Conservation (phyloP, 2,797 vertebrate species). For the Characodon lateralis region DNA sequence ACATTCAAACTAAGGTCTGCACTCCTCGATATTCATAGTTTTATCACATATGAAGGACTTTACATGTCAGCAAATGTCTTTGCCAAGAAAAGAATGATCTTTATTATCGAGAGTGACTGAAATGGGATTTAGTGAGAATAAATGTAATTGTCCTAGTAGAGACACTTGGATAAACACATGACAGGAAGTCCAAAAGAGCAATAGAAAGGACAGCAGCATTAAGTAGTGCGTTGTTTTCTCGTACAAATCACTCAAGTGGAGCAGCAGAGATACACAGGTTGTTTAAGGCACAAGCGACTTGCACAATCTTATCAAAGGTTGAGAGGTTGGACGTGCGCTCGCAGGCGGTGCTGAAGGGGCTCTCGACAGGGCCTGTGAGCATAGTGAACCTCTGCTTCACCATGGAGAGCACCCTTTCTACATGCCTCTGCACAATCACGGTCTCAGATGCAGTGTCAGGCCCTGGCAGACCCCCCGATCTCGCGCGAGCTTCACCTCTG, state of each 20-base stretch:
- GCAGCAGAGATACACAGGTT: conserved; percentile 84
- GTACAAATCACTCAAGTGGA: conserved; percentile 71
- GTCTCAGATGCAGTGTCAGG: conserved; percentile 45
- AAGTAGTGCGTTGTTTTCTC: conserved; percentile 16
- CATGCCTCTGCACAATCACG: conserved; percentile 70
- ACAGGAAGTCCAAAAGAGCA: conserved; percentile 13
- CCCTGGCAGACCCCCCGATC: conserved; percentile 15
- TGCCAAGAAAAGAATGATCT: conserved; percentile 1
- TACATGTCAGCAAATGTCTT: neutral
- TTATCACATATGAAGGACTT: neutral
- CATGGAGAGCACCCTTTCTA: conserved; percentile 78
- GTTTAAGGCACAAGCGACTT: conserved; percentile 85
- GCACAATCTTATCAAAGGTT: conserved; percentile 83
- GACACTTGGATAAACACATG: conserved; percentile 8
- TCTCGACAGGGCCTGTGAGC: conserved; percentile 81
- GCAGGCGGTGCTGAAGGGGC: conserved; percentile 70
- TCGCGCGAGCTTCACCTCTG: neutral
- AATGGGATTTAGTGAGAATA: neutral
- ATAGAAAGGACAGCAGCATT: conserved; percentile 41
- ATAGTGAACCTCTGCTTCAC: conserved; percentile 79
- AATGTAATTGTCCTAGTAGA: conserved; percentile 13
- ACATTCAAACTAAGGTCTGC: neutral
- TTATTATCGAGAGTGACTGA: conserved; percentile 10
- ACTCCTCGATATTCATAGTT: neutral
- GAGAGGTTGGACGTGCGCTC: conserved; percentile 77